A percentile compares a stretch with the other conserved stretches of the same genome.
These are phyloP conservation scores for Setipinna tenuifilis DNA, from an alignment of 2,797 vertebrate genomes.

Conservation along the genomic window DNA sequence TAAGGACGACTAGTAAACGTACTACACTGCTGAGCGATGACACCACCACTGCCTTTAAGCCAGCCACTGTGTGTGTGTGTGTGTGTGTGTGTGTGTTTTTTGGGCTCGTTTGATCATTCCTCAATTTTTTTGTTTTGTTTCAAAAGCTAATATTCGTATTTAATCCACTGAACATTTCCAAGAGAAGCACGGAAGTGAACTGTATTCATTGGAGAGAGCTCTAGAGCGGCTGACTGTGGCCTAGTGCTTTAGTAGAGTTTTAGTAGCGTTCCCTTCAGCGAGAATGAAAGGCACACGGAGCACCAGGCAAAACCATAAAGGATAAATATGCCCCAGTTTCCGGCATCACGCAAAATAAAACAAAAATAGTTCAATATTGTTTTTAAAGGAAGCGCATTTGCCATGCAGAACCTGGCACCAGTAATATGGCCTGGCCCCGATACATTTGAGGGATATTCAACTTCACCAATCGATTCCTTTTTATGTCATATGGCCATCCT, in stretches of 20 bases:
- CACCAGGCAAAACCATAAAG: background rate
- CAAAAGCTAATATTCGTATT: background rate
- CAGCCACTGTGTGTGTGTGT: background rate
- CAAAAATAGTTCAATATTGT: constrained; percentile 58
- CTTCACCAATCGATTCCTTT: background rate
- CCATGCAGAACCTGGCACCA: background rate
- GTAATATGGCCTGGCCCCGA: background rate
- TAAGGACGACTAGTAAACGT: background rate
- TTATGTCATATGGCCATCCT: background rate
- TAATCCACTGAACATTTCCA: background rate
- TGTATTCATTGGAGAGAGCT: background rate
- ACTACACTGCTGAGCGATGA: background rate
- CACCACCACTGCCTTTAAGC: background rate
- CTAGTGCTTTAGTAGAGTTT: background rate
- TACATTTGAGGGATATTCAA: constrained; percentile 9
- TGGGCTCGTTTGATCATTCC: background rate
- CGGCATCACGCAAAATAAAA: constrained; percentile 51
- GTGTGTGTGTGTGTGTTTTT: background rate
- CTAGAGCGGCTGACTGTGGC: too few relatives aligned
- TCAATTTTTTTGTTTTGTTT: background rate
- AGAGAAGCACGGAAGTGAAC: background rate
- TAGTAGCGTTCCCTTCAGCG: background rate
- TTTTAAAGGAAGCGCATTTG: background rate
- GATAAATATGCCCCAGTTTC: constrained; percentile 43
- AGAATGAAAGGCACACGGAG: constrained; percentile 1